Conservation (phyloP, 2,797 vertebrate genomes). For the Thaleichthys pacificus region DNA sequence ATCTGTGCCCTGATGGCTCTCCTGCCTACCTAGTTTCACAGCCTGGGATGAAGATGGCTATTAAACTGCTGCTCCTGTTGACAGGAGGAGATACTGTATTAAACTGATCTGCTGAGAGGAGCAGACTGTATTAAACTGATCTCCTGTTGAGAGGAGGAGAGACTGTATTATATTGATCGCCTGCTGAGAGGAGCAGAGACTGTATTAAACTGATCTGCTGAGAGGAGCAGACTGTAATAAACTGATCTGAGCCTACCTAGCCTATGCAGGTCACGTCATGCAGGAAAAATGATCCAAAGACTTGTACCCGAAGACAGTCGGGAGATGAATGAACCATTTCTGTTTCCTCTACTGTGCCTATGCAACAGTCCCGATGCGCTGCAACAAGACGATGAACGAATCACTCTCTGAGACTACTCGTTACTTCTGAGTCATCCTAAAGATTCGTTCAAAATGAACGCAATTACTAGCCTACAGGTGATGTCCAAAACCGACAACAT, state of each 20-base stretch:
- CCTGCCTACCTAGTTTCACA: conserved; percentile 31
- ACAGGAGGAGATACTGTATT: background rate
- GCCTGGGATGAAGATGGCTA: conserved; percentile 45
- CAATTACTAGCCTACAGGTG: no score
- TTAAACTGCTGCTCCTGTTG: conserved; percentile 45
- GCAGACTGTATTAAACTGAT: no score
- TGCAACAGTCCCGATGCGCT: background rate
- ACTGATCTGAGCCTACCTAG: background rate
- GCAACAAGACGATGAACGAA: background rate
- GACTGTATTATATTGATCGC: background rate
- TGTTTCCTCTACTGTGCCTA: background rate
- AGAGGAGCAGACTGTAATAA: no score
- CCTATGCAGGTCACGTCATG: no score
- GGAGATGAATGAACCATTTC: background rate
- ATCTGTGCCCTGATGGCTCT: conserved; percentile 37
- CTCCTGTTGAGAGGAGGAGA: no score
- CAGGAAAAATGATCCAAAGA: no score
- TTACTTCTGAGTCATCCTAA: no score
- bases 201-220: background rate
- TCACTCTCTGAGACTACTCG: no score
- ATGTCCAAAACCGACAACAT: no score
- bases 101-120: background rate
- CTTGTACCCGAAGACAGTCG: no score
- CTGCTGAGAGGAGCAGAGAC: conserved; percentile 9
- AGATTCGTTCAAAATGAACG: no score